phyloP scores from a whole-genome alignment of 1,140 invertebrate genomes.

The Anagrus nilaparvatae region DNA sequence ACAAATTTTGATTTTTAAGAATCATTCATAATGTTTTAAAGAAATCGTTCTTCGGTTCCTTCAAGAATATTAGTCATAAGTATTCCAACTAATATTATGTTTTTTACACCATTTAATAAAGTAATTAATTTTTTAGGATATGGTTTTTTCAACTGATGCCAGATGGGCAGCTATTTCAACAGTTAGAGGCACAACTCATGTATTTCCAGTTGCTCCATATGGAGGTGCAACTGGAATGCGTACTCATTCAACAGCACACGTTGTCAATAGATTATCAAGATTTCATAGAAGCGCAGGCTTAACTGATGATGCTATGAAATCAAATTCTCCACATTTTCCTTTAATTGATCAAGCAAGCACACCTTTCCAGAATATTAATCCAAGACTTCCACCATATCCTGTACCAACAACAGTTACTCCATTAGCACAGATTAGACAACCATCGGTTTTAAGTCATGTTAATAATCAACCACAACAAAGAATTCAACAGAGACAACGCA shows the following conservation, averaged over 20 bases:
- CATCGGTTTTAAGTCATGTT: conserved; percentile 44
- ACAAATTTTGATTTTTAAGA: conserved; percentile 5
- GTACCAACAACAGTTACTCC: conserved; percentile 69
- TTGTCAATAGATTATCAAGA: conserved; percentile 89
- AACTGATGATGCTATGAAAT: conserved; percentile 56
- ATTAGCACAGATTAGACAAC: conserved; percentile 77
- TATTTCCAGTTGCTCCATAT: conserved; percentile 96
- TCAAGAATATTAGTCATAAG: too few relatives aligned
- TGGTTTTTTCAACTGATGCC: conserved; percentile 81
- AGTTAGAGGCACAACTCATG: conserved; percentile 90
- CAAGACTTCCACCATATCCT: conserved; percentile 79
- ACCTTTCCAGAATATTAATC: conserved; percentile 80
- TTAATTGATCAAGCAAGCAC: conserved; percentile 63
- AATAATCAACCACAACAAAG: conserved; percentile 44
- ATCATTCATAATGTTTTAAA: too few relatives aligned
- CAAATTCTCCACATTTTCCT: conserved; percentile 58
- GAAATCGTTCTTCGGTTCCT: too few relatives aligned
- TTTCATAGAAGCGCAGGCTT: conserved; percentile 94
- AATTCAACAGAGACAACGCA: conserved; percentile 47
- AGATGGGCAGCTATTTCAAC: conserved; percentile 94
- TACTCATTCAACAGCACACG: conserved; percentile 84
- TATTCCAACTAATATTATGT: too few relatives aligned
- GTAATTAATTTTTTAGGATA: conserved; percentile 56
- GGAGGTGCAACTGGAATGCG: conserved; percentile 82
- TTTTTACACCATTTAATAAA: conserved; percentile 20